Evolutionary conservation across 2,797 vertebrate genomes (phyloP), one percentile per base, ranked within the genome.

Genomic region (Sebastiscus tertius): DNA sequence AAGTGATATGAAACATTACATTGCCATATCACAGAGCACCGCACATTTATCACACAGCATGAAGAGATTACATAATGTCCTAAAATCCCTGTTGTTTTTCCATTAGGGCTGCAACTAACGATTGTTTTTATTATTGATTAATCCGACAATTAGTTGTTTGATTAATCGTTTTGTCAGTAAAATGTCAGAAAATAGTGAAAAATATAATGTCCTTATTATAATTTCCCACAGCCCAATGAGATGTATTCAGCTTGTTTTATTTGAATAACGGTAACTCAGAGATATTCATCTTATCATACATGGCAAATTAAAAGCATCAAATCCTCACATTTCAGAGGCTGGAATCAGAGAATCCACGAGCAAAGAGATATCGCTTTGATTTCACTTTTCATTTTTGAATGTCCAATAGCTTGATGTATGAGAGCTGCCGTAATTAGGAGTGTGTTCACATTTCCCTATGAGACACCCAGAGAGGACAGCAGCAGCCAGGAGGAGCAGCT

Each of bases 1-100:
- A 61, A 39, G 36, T 33, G 22, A 58, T 52, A 10, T 67, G 12
- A 68, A 70, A 52, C 60, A 80, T 66, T 68, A 18, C 33, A 7
- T 34, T 31, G 29, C 26, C 52, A 74, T 33, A 26, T 79, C 34
- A 61, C 55, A 52, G 39, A 64, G 68, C 29, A 24, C 39, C 20
- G 31, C 34, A 3, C 52, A 62, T 77, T 83, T 73, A 49, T 66
- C 49, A 74, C 46, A 56, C 39, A 66, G 63, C 27, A 31, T n/a
- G 29, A 70, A 22, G 9, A 59, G 10, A 34, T 77, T 18, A 60
- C 26, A 34, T 20, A 31, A 59, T 16, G 33, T 8, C 60, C 12
- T 10, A n/a, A 65, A 36, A 33, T 22, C 46, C 18, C 8, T 62
- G 39, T 54, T 58, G 58, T 63, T 62, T 49, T 24, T 29, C 13